Evolutionary conservation across 2,888 invertebrate genomes (phyloP).

Genomic region (Tetanocera ferruginea): DNA sequence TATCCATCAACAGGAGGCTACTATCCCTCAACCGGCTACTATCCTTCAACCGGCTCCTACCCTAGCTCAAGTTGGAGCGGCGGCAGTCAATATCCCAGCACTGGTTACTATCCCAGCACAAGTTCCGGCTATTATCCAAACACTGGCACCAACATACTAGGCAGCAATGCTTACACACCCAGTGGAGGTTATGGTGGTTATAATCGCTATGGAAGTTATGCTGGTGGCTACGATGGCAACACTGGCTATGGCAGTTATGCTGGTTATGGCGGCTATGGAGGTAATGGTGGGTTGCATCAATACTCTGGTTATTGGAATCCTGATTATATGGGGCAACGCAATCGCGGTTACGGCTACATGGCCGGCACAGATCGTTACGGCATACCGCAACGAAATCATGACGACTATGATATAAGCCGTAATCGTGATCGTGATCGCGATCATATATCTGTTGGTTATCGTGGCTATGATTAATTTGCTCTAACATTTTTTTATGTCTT

Average conservation of each 20-base stretch:
- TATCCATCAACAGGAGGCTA: conserved; percentile 51
- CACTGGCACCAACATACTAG: conserved; percentile 37
- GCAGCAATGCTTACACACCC: conserved; percentile 41
- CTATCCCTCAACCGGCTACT: conserved; percentile 53
- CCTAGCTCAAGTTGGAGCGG: conserved; percentile 35
- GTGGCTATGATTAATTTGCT: conserved; percentile 58
- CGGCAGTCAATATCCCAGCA: conserved; percentile 47
- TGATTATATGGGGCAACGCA: conserved; percentile 72
- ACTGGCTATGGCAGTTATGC: conserved; percentile 50
- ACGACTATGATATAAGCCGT: conserved; percentile 31
- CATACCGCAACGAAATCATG: conserved; percentile 52
- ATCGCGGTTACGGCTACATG: conserved; percentile 75
- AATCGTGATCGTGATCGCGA: conserved; percentile 47
- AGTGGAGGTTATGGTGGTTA: conserved; percentile 75
- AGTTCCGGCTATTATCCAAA: conserved; percentile 16
- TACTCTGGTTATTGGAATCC: conserved; percentile 75
- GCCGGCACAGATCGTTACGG: conserved; percentile 64
- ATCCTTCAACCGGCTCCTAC: conserved; percentile 56
- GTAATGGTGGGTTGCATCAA: conserved; percentile 74
- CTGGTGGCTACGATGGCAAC: background rate
- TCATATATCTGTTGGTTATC: conserved; percentile 46
- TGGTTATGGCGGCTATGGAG: conserved; percentile 75
- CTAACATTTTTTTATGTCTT: conserved; percentile 23
- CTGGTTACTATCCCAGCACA: conserved; percentile 37
- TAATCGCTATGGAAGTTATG: conserved; percentile 67